Base-by-base conservation (phyloP, 64 coral and sea anemone species). In the Montipora foliosa region DNA sequence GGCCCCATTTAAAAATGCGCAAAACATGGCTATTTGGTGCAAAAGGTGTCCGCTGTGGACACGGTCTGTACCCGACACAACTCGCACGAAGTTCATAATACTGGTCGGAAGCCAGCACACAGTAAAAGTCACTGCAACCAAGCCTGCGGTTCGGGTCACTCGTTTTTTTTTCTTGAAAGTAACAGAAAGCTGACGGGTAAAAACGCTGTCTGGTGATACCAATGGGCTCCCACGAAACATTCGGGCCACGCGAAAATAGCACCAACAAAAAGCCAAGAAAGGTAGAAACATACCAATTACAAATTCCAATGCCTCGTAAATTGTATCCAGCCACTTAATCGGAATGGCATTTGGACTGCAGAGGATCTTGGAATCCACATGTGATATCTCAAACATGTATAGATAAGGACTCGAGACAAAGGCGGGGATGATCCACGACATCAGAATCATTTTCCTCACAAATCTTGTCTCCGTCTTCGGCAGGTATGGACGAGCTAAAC, bases 31-130 rank as follows among this genome's bases (percentile, higher is more conserved):
- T 58, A 74, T 29, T 49, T 82, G 64, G 21, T 73, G 37, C 2
- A 82, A 45, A 49, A 72, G 25, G 49, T 81, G 79, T 49, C 49
- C 24, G 29, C 79, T 19, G 74, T 82, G 68, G 9, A 82, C n/a
- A 9, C 19, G 14, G 4, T 82, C 66, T 5, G 89, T 67, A 20
- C 50, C 44, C 0, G 77, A 82, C 7, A 82, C 24, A 78, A 91
- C 57, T 20, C 89, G 89, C 47, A 82, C 68, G 6, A 82, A 74
- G 22, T 71, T 82, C 9, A 91, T 16, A 17, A 82, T 25, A 67
- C 82, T 53, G 17, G 80, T 82, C 4, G 89, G 89, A n/a, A 91
- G 2, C 89, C 89, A 91, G 15, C 89, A 91, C 8, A 70, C 5
- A 6, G 44, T 70, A 20, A 91, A 91, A 10, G 70, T 53, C 14